phyloP scores from a whole-genome alignment of 1,140 invertebrate species.

The Eumaeus atala region DNA sequence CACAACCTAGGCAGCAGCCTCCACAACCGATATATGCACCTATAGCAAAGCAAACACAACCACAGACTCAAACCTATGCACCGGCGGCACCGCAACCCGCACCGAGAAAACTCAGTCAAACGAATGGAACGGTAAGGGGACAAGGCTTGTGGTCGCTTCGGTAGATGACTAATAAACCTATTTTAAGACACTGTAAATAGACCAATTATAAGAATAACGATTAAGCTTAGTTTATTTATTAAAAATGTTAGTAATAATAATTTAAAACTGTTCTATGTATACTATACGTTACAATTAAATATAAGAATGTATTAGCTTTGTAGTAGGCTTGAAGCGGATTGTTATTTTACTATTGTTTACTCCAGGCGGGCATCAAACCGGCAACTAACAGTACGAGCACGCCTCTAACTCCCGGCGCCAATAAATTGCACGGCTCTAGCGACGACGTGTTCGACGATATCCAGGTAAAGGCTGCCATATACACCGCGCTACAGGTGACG shows the following conservation, averaged over 20 bases:
- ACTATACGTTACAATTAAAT: constrained; percentile 1
- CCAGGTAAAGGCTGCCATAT: constrained; percentile 51
- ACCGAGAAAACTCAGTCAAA: constrained; percentile 62
- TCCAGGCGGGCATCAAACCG: constrained; percentile 53
- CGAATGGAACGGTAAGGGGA: constrained; percentile 56
- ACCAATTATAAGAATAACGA: background rate
- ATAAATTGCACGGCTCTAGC: constrained; percentile 62
- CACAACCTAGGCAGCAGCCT: constrained; percentile 22
- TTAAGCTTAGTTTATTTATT: background rate
- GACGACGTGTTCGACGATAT: constrained; percentile 72
- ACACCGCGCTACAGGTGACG: constrained; percentile 46
- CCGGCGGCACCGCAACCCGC: constrained; percentile 62
- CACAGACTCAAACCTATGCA: constrained; percentile 32
- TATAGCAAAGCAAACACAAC: constrained; percentile 17
- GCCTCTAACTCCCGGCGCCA: constrained; percentile 55
- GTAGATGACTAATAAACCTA: background rate
- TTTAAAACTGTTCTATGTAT: background rate
- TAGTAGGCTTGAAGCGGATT: background rate
- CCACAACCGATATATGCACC: constrained; percentile 13
- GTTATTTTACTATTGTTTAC: constrained; percentile 33
- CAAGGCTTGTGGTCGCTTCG: background rate
- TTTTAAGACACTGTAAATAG: background rate
- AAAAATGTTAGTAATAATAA: background rate
- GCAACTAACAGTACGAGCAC: constrained; percentile 66
- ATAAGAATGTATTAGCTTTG: constrained; percentile 1